Conservation (phyloP, 2,113 vertebrate species). For the Pseudorhombus dupliciocellatus region DNA sequence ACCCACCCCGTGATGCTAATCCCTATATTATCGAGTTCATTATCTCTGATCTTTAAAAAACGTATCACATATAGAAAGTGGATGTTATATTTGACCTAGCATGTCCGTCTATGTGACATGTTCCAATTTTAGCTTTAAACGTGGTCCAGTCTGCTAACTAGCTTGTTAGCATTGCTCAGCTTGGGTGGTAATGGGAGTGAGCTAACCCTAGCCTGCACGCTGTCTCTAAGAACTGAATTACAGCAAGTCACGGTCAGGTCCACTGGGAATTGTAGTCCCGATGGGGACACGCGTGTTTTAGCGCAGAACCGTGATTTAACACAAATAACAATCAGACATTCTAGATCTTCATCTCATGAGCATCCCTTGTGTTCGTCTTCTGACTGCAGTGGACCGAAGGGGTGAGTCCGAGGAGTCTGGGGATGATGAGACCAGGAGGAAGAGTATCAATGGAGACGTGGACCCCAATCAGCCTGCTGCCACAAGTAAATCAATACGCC, state of each 20-base stretch:
- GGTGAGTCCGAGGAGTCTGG: constrained; percentile 96
- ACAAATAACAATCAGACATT: neutral
- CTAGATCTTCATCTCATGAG: neutral
- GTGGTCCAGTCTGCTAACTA: constrained; percentile 5
- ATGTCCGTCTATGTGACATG: neutral
- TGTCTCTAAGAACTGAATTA: neutral
- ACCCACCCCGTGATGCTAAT: neutral
- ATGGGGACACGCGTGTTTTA: neutral
- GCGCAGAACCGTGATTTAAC: neutral
- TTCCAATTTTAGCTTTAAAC: neutral
- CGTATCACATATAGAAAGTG: too few species aligned
- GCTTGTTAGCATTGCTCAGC: constrained; percentile 22
- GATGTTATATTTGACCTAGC: neutral
- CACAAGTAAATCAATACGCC: constrained; percentile 54
- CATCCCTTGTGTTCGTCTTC: constrained; percentile 1
- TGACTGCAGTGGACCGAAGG: constrained; percentile 87
- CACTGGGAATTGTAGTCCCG: neutral
- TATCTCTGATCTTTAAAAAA: neutral
- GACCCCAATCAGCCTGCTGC: constrained; percentile 81
- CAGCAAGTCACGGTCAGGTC: neutral
- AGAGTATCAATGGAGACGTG: constrained; percentile 81
- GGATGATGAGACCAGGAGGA: constrained; percentile 91
- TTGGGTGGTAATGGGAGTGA: neutral
- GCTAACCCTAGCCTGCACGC: neutral
- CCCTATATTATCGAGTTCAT: neutral